Evolutionary conservation across 2,888 invertebrate species (phyloP), one percentile per base, ranked within the genome.

Genomic region (Trichopoda pennipes): DNA sequence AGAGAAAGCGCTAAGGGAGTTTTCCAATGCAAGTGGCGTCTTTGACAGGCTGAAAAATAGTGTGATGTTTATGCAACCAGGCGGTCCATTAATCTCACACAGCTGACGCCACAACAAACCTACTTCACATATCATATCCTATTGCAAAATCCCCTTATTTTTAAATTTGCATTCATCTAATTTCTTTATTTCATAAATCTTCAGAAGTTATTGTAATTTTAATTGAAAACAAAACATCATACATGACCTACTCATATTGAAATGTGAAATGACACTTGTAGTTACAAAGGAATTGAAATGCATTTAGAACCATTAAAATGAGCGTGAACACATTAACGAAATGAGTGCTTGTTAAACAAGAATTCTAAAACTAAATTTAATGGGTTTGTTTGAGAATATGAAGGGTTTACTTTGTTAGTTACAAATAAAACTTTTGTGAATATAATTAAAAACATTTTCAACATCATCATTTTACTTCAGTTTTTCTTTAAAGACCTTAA

Each of bases 201-300:
- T 55, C 61, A 73, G 47, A 53, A 73, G 8, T 21, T 51, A 44
- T 53, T 42, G 28, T 53, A 32, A 42, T 49, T 35, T 49, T 35
- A 66, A 66, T 56, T 73, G 32, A 55, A 73, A 73, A 47, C 32
- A 63, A 35, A 28, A 73, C 16, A 63, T 53, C 10, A 42, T 32
- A 47, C 32, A 23, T 14, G 16, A 14, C 12, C 28, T 44, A 63
- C 21, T 73, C 55, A 21, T 47, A 55, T 35, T n/a, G 55, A 47
- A 60, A 42, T n/a, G 28, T 61, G 12, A 60, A 53, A 61, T 72
- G 42, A 23, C 19, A 73, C 12, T 44, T 19, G n/a, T 21, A 28
- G 32, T 14, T 32, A 73, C 10, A 55, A 64, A 44, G 17, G n/a
- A 55, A 73, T 47, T 73, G 55, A 55, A 73, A 35, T 32, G 14